Conservation (phyloP, 2,888 invertebrate species). For the Clitarchus hookeri region DNA sequence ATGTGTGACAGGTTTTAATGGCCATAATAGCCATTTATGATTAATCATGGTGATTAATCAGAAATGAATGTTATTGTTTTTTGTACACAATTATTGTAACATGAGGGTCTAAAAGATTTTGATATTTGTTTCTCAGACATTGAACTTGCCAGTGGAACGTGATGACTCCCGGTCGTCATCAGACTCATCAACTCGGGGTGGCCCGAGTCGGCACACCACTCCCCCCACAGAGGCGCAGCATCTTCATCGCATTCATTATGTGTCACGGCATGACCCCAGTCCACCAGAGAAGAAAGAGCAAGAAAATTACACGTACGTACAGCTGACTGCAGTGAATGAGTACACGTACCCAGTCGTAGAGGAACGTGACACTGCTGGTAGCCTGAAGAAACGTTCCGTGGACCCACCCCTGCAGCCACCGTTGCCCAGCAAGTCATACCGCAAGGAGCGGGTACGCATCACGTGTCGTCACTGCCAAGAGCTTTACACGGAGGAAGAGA, state of each 20-base stretch:
- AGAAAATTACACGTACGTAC: slow-evolving; percentile 83
- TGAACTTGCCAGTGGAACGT: slow-evolving; percentile 81
- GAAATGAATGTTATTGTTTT: too few species aligned
- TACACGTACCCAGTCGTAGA: slow-evolving; percentile 83
- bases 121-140: slow-evolving; percentile 63
- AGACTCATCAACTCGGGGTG: slow-evolving; percentile 63
- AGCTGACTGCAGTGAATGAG: slow-evolving; percentile 81
- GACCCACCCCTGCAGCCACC: slow-evolving; percentile 57
- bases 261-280: slow-evolving; percentile 52
- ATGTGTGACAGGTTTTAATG: too few species aligned
- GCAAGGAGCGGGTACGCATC: slow-evolving; percentile 53
- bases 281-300: slow-evolving; percentile 47
- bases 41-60: too few species aligned
- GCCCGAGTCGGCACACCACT: slow-evolving; percentile 40
- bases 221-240: slow-evolving; percentile 52
- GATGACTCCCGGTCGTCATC: slow-evolving; percentile 79
- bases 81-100: too few species aligned
- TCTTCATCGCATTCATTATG: slow-evolving; percentile 66
- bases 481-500: slow-evolving; percentile 80
- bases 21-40: too few species aligned
- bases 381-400: slow-evolving; percentile 68
- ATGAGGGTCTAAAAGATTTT: background rate
- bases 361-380: slow-evolving; percentile 62
- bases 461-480: slow-evolving; percentile 77
- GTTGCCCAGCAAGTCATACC: slow-evolving; percentile 49